Evolutionary conservation across 2,113 vertebrate species (phyloP), one percentile per base, ranked within the genome.

Genomic region (Microcebus ravelobensis): DNA sequence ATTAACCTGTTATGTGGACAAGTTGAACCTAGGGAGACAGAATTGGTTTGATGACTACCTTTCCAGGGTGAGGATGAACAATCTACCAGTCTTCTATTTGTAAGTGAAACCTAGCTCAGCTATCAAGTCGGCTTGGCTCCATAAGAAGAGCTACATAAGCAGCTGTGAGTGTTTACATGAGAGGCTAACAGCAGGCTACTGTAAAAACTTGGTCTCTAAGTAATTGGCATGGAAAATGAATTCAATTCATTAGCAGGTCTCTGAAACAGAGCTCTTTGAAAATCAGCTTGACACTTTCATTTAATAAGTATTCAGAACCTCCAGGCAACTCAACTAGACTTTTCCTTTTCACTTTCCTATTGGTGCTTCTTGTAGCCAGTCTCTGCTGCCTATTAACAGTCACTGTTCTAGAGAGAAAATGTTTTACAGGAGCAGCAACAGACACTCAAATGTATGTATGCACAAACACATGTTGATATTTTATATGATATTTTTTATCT

Each of bases 191-290:
- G 52, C 25, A 81, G 81, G 45, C 20, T 94, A 84, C 84, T 96
- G 70, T 92, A 94, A 57, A 96, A 96, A 96, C 29, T 76, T 87
- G n/a, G 68, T 79, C 55, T 95, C 59, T 1, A 76, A 94, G 34
- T 96, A 96, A 97, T 85, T 97, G 81, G 48, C 87, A 81, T 77
- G 80, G 70, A 95, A 97, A 97, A 96, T 92, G 52, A 96, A 97
- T 90, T 95, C 94, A 96, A 90, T 57, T 87, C 87, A 98, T 92
- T 97, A 96, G 90, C 76, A 90, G 57, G 50, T 94, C 50, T 94
- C 70, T 87, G 74, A 97, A 90, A 97, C 45, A 90, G 50, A 91
- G 63, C 14, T 52, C 52, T 97, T 96, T 96, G 90, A 96, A 97
- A 97, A 95, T 90, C 50, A 92, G 45, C 36, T 91, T 96, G 83